These are phyloP conservation scores for Mnemiopsis leidyi DNA, from an alignment of 37 sponge, comb jelly and placozoan species.

Conservation along the genomic window DNA sequence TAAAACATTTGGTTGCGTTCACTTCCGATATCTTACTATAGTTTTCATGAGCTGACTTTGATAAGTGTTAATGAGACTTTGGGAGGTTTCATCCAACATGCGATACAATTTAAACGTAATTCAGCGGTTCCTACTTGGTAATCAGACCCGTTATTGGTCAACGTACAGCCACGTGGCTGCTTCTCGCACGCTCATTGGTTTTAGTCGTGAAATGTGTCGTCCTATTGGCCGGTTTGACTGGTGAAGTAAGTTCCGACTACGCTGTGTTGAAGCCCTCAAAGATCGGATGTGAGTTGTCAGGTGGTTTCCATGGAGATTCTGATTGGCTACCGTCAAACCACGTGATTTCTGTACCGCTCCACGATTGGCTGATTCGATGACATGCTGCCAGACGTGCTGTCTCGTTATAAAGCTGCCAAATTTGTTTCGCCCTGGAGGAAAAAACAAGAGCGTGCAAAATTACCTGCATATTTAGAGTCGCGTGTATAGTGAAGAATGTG, in stretches of 20 bases:
- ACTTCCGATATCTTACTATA: no score
- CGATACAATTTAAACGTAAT: neutral
- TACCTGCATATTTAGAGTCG: neutral
- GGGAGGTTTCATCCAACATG: neutral
- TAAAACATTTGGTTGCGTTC: no score
- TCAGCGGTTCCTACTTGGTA: neutral
- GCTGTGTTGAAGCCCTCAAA: neutral
- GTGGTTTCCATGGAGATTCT: neutral
- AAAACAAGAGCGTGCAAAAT: neutral
- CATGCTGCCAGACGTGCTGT: neutral
- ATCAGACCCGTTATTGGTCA: neutral
- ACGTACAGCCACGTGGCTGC: neutral
- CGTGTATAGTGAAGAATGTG: neutral
- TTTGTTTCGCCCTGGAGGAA: neutral
- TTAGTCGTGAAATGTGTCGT: neutral
- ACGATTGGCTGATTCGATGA: neutral
- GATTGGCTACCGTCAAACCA: neutral
- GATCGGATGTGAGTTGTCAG: neutral
- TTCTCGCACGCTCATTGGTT: neutral
- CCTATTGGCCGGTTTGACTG: neutral
- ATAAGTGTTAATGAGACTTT: neutral
- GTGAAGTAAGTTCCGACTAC: neutral
- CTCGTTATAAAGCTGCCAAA: neutral
- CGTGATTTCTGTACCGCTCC: neutral
- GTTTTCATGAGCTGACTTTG: neutral